Conservation (phyloP, 2,888 invertebrate genomes). For the Oeneis ivallda region DNA sequence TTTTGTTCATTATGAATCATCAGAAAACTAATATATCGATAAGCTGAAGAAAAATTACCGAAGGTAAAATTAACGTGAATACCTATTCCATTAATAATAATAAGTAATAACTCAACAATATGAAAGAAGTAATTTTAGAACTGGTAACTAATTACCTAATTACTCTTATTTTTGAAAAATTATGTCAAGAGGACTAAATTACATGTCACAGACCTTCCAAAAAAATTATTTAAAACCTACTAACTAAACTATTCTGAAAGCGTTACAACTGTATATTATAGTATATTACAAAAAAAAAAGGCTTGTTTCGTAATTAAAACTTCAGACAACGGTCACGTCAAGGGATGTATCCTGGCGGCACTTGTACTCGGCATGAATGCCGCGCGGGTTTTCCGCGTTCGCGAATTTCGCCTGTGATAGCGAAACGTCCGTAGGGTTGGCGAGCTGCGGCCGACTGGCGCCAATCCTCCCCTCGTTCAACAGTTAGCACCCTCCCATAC, state of each 20-base stretch:
- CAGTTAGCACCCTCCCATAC: constrained; percentile 72
- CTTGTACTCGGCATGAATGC: constrained; percentile 25
- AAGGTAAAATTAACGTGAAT: no score
- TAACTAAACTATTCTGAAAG: background rate
- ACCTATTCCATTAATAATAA: background rate
- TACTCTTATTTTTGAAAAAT: constrained; percentile 1
- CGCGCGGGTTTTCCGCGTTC: constrained; percentile 42
- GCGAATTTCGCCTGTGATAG: constrained; percentile 38
- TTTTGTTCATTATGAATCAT: no score
- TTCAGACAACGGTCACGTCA: background rate
- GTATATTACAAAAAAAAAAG: background rate
- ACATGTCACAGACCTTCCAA: background rate
- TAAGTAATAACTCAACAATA: background rate
- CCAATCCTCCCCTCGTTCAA: constrained; percentile 72
- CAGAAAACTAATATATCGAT: no score
- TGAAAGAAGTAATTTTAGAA: background rate
- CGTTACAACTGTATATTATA: no score
- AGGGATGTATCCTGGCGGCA: background rate
- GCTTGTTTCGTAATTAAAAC: background rate
- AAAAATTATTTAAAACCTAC: background rate
- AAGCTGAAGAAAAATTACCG: no score
- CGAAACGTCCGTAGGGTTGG: constrained; percentile 54
- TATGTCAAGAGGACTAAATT: constrained; percentile 8
- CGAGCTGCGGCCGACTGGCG: constrained; percentile 72
- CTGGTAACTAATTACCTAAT: background rate